Percentiles rank a stretch among this genome's conserved stretches.
phyloP scores from a whole-genome alignment of 2,888 invertebrate genomes.

The Drepana falcataria region DNA sequence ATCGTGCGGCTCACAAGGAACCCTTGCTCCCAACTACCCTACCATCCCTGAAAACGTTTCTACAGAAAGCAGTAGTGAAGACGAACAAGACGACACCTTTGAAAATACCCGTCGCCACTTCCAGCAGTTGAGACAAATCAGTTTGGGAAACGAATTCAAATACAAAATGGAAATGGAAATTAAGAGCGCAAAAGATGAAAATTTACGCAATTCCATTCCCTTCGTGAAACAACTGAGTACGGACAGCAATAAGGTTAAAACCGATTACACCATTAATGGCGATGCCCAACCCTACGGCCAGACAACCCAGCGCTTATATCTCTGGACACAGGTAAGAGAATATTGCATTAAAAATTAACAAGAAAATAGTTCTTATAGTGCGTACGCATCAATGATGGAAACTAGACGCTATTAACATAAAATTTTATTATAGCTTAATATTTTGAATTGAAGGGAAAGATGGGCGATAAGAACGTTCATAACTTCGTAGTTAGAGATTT shows the following conservation, averaged over 20 bases:
- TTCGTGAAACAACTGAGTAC: conserved; percentile 80
- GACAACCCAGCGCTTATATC: conserved; percentile 74
- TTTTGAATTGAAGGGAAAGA: neutral
- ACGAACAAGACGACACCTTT: conserved; percentile 76
- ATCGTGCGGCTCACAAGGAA: conserved; percentile 69
- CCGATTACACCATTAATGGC: conserved; percentile 61
- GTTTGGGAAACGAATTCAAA: conserved; percentile 81
- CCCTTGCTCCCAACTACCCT: conserved; percentile 64
- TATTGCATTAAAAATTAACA: neutral
- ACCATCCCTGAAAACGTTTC: conserved; percentile 62
- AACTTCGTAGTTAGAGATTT: neutral
- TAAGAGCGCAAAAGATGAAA: conserved; percentile 79
- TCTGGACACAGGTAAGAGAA: conserved; percentile 65
- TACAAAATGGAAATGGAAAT: conserved; percentile 82
- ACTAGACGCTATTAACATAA: neutral
- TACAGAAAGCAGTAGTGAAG: conserved; percentile 71
- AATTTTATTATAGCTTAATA: neutral
- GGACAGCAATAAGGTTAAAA: conserved; percentile 78
- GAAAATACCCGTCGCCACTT: conserved; percentile 79
- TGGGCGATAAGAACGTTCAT: neutral
- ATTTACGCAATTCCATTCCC: conserved; percentile 79
- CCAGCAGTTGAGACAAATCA: conserved; percentile 80
- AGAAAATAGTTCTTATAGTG: too few species aligned
- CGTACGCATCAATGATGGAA: too few species aligned
- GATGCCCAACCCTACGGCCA: conserved; percentile 67